Percentiles rank a stretch among this genome's conserved stretches.
phyloP scores from a whole-genome alignment of 2,797 vertebrate genomes.

The Limosa lapponica region DNA sequence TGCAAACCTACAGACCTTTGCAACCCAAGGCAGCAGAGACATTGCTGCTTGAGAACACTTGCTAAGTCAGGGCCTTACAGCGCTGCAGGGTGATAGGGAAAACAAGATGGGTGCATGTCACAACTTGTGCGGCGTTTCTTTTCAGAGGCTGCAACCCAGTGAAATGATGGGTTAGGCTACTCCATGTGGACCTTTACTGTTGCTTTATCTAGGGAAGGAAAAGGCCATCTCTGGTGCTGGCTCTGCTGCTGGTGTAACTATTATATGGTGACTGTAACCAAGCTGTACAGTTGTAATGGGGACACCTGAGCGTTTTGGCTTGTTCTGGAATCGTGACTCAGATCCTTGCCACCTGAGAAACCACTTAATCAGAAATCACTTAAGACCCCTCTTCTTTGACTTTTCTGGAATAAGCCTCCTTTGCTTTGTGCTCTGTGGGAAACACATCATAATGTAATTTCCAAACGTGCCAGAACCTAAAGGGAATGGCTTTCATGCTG shows the following conservation, averaged over 20 bases:
- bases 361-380: background rate
- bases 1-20: background rate
- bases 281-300: background rate
- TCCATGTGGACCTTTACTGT: background rate
- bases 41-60: background rate
- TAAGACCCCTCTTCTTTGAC: background rate
- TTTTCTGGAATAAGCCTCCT: background rate
- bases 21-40: background rate
- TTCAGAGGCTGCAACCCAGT: background rate
- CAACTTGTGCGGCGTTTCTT: background rate
- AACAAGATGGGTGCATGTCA: fast-evolving
- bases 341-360: background rate
- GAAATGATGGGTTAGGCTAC: background rate
- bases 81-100: background rate
- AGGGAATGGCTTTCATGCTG: background rate
- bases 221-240: background rate
- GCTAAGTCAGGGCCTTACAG: background rate
- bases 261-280: background rate
- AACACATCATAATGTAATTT: background rate
- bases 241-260: background rate
- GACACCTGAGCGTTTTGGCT: background rate
- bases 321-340: background rate
- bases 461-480: background rate
- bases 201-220: background rate
- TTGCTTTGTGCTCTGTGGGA: background rate